Base-by-base conservation (phyloP, 2,888 invertebrate species). In the Sinelater perroti region DNA sequence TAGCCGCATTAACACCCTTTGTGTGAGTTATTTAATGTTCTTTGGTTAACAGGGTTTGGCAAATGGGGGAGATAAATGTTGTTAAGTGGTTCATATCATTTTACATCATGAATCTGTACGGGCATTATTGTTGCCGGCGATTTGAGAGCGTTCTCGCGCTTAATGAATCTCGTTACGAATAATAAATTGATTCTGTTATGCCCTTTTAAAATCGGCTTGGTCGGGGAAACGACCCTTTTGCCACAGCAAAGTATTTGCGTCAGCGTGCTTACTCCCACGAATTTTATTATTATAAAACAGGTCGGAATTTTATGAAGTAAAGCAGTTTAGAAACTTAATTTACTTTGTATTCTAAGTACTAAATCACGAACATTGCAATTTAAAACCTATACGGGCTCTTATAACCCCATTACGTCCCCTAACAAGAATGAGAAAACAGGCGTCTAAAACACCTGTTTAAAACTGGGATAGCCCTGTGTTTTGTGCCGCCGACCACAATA, bases 1-100 rank as follows among this genome's bases (percentile, higher is more conserved):
- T 76, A 75, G 75, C 73, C 75, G 74, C 76, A 77, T 77, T 77
- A 77, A 74, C 74, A 72, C 69, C 72, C 73, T 72, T 76, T 78
- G 74, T 74, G 75, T 75, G 75, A 75, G 74, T 73, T 75, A 75
- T 76, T 76, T 75, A 75, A 75, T 74, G 74, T 70, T 70, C 65
- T 64, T 74, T 69, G 74, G 72, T 75, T 75, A 75, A 73, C 73
- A 70, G 70, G 71, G 73, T 74, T 72, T 64, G 65, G 64, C 66
- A 69, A 71, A 71, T 68, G 70, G 69, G 69, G 69, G 68, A 71
- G 71, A 74, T 74, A 72, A 75, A 74, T 73, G 73, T 74, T 70
- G 72, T 74, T 75, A 75, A 76, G 75, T 75, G 76, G 72, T 68
- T 72, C 72, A 74, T 75, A 76, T 76, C 75, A 74, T 75, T 75